Percentiles rank a stretch among this genome's conserved stretches.
Evolutionary conservation across 1,140 invertebrate species (phyloP).

Genomic region (Eriocheir sinensis): DNA sequence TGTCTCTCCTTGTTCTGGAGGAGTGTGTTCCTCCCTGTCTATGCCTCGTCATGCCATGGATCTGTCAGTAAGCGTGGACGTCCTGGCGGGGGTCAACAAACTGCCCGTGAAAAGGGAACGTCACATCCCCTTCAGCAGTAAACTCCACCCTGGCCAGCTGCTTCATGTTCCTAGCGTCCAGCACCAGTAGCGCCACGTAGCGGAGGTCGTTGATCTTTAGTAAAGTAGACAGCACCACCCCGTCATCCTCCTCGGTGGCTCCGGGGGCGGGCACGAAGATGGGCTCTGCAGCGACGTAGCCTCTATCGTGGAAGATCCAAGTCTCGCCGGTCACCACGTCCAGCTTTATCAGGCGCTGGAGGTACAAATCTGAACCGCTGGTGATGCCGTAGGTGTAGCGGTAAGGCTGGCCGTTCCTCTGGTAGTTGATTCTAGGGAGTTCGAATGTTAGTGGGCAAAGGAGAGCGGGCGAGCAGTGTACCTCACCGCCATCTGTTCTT

Average conservation of each 20-base stretch:
- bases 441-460: conserved; percentile 46
- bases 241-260: conserved; percentile 81
- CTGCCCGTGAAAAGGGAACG: conserved; percentile 81
- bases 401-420: conserved; percentile 65
- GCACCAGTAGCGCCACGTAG: conserved; percentile 80
- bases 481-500: conserved; percentile 34
- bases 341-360: conserved; percentile 79
- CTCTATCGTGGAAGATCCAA: conserved; percentile 77
- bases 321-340: conserved; percentile 77
- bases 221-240: conserved; percentile 80
- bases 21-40: too few relatives aligned
- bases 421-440: conserved; percentile 73
- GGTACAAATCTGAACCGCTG: background rate
- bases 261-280: conserved; percentile 81
- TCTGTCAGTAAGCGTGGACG: conserved; percentile 39
- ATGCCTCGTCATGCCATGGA: background rate
- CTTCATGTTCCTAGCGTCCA: conserved; percentile 80
- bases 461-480: conserved; percentile 48
- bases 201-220: conserved; percentile 78
- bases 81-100: conserved; percentile 40
- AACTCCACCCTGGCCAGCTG: conserved; percentile 80
- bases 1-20: too few relatives aligned
- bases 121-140: conserved; percentile 79
- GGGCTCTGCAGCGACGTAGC: conserved; percentile 80
- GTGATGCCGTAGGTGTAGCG: conserved; percentile 67